These are phyloP conservation scores for Aproaerema taeniolella DNA, from an alignment of 2,888 invertebrate species.

Conservation along the genomic window DNA sequence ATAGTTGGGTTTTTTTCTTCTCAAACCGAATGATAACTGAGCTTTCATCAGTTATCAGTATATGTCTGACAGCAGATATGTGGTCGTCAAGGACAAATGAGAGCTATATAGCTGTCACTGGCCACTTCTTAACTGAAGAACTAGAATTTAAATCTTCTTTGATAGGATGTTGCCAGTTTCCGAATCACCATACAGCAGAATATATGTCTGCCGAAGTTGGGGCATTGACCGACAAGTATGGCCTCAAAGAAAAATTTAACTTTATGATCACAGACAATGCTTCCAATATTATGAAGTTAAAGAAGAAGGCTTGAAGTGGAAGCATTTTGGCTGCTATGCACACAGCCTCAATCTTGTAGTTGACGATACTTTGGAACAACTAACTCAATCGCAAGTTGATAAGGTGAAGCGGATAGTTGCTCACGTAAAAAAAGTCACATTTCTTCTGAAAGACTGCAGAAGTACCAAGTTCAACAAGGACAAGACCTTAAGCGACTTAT, in stretches of 20 bases:
- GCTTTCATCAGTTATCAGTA: slow-evolving; percentile 8
- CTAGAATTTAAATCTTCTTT: slow-evolving; percentile 23
- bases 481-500: slow-evolving; percentile 21
- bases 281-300: slow-evolving; percentile 23
- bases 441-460: slow-evolving; percentile 20
- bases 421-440: slow-evolving; percentile 22
- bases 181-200: slow-evolving; percentile 19
- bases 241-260: slow-evolving; percentile 17
- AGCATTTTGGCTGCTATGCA: slow-evolving; percentile 22
- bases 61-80: slow-evolving; percentile 26
- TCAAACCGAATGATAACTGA: too few relatives aligned
- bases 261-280: slow-evolving; percentile 26
- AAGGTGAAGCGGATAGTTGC: slow-evolving; percentile 23
- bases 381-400: slow-evolving; percentile 8
- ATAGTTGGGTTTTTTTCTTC: too few relatives aligned
- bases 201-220: slow-evolving; percentile 24
- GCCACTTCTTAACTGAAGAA: slow-evolving; percentile 25
- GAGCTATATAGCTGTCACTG: slow-evolving; percentile 25
- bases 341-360: slow-evolving; percentile 11
- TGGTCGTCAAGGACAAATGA: slow-evolving; percentile 27
- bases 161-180: slow-evolving; percentile 24
- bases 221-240: slow-evolving; percentile 14
- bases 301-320: slow-evolving; percentile 13
- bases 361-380: slow-evolving; percentile 16
- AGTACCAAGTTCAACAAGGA: slow-evolving; percentile 23